phyloP scores from a whole-genome alignment of 1,140 invertebrate genomes.

The Caenorhabditis briggsae region DNA sequence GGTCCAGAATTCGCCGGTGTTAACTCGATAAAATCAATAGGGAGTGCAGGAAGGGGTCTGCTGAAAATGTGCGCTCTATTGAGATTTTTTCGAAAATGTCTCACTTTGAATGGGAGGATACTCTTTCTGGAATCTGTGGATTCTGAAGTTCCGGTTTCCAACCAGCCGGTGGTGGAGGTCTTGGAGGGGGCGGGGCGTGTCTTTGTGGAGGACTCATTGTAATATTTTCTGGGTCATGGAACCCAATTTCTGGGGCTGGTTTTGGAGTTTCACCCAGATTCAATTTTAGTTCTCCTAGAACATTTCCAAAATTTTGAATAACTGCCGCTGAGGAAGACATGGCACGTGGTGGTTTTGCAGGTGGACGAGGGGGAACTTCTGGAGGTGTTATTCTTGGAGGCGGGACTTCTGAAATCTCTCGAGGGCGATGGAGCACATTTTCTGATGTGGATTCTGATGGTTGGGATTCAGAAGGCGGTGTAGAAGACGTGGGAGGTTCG shows the following conservation, averaged over 20 bases:
- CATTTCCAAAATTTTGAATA: conserved; percentile 2
- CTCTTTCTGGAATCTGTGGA: conserved; percentile 1
- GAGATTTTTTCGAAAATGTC: background rate
- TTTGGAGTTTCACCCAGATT: background rate
- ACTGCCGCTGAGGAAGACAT: background rate
- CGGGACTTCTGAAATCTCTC: background rate
- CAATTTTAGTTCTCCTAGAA: background rate
- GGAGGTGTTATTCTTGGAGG: background rate
- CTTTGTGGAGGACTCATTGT: conserved; percentile 38
- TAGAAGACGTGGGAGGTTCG: background rate
- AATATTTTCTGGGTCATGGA: background rate
- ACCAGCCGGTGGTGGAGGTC: conserved; percentile 5
- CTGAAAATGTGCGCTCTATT: background rate
- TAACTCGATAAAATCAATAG: background rate
- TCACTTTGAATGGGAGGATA: background rate
- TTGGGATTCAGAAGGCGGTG: background rate
- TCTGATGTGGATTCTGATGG: background rate
- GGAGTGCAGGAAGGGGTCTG: conserved; percentile 4
- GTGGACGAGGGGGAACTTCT: background rate
- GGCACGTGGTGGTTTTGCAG: conserved; percentile 15
- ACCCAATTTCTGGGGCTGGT: background rate
- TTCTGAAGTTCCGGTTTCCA: conserved; percentile 10
- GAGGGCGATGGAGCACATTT: background rate
- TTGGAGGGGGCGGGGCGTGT: conserved; percentile 17
- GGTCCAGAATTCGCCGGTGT: conserved; percentile 26